phyloP scores from a whole-genome alignment of 2,797 vertebrate species.

The Gadopsis bispinosus region DNA sequence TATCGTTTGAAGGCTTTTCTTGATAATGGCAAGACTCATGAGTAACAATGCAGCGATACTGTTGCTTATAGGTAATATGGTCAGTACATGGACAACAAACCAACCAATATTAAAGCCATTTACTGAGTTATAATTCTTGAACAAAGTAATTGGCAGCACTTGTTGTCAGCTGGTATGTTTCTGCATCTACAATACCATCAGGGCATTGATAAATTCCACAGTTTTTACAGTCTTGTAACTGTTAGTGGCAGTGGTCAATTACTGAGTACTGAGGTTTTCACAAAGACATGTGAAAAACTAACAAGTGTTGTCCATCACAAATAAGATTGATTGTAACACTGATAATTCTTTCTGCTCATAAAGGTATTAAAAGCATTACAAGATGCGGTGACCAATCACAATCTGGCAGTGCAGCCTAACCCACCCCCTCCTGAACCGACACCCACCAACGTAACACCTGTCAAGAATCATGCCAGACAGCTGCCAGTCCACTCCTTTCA shows the following conservation, averaged over 20 bases:
- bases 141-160: background rate
- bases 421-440: constrained; percentile 72
- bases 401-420: constrained; percentile 81
- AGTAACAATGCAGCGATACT: background rate
- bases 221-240: background rate
- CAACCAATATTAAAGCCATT: no score
- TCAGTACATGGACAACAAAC: background rate
- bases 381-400: constrained; percentile 86
- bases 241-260: background rate
- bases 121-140: background rate
- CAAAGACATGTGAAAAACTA: background rate
- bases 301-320: no score
- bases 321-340: background rate
- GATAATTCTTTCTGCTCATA: constrained; percentile 5
- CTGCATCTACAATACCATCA: background rate
- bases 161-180: background rate
- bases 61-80: background rate
- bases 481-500: constrained; percentile 84
- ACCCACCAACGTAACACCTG: constrained; percentile 35
- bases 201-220: background rate
- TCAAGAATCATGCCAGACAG: constrained; percentile 69
- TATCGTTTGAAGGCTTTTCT: background rate
- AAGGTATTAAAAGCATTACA: constrained; percentile 87
- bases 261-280: background rate
- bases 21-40: background rate